phyloP scores from a whole-genome alignment of 2,113 vertebrate genomes.

The Catharus fuscescens region DNA sequence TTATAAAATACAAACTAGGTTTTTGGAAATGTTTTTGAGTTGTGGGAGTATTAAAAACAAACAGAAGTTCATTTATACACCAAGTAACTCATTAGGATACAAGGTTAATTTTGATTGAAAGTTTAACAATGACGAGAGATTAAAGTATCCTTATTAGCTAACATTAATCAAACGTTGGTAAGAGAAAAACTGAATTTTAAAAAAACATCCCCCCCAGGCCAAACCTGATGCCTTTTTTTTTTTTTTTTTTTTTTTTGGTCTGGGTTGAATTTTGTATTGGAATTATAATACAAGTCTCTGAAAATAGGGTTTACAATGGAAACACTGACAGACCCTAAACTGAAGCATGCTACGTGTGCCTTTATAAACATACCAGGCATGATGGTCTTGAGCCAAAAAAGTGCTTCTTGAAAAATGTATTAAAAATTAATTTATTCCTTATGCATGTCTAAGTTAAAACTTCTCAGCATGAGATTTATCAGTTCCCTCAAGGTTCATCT shows the following conservation, averaged over 20 bases:
- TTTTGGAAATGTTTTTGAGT: neutral
- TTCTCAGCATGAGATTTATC: constrained; percentile 8
- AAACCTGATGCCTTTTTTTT: neutral
- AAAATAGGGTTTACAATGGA: constrained; percentile 51
- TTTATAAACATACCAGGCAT: constrained; percentile 52
- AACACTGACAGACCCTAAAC: constrained; percentile 46
- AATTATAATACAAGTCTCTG: constrained; percentile 40
- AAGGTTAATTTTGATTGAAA: neutral
- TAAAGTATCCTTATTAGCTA: neutral
- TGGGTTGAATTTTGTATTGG: neutral
- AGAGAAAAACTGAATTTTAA: neutral
- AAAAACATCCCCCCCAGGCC: neutral
- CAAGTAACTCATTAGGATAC: neutral
- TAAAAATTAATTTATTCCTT: constrained; percentile 68
- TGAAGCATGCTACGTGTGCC: neutral
- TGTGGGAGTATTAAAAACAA: neutral
- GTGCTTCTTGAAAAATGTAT: constrained; percentile 61
- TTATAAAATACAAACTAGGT: neutral
- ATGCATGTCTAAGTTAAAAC: constrained; percentile 34
- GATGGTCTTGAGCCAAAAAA: constrained; percentile 47
- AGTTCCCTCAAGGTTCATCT: constrained; percentile 25
- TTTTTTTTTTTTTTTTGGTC: neutral
- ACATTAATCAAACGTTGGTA: neutral
- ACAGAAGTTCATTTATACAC: neutral
- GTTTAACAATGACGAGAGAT: neutral